These are phyloP conservation scores for Semnornis frantzii DNA, from an alignment of 2,113 vertebrate genomes.

Conservation along the genomic window DNA sequence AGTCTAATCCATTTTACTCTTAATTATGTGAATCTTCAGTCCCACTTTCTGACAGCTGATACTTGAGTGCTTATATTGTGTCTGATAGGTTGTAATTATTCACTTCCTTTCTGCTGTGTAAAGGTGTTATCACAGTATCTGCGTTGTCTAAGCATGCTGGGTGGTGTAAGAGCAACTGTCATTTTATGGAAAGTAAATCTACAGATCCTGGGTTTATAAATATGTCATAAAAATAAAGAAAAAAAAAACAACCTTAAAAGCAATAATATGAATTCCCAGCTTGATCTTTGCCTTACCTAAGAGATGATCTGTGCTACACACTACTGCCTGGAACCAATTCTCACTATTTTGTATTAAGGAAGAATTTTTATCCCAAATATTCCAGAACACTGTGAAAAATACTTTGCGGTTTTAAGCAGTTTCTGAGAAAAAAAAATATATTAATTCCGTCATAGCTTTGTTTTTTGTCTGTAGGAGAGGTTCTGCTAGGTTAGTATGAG, in stretches of 20 bases:
- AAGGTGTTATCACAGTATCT: neutral
- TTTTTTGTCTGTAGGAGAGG: neutral
- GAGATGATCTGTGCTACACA: neutral
- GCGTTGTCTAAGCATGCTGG: neutral
- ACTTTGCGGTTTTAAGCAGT: neutral
- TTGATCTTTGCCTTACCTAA: neutral
- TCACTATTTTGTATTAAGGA: neutral
- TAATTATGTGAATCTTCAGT: neutral
- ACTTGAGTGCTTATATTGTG: neutral
- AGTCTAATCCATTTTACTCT: neutral
- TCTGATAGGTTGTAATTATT: slow-evolving; percentile 8
- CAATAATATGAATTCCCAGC: neutral
- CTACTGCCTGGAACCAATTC: neutral
- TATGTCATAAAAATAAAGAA: neutral
- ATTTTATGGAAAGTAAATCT: neutral
- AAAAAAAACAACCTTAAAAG: neutral
- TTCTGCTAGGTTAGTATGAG: neutral
- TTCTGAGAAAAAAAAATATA: neutral
- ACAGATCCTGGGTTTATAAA: neutral
- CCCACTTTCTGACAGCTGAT: neutral
- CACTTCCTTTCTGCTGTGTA: neutral
- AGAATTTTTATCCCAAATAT: neutral
- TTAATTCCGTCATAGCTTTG: neutral
- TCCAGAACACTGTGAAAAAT: neutral
- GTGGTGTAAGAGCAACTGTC: neutral